Evolutionary conservation across 2,797 vertebrate genomes (phyloP).

Genomic region (Manis pentadactyla): DNA sequence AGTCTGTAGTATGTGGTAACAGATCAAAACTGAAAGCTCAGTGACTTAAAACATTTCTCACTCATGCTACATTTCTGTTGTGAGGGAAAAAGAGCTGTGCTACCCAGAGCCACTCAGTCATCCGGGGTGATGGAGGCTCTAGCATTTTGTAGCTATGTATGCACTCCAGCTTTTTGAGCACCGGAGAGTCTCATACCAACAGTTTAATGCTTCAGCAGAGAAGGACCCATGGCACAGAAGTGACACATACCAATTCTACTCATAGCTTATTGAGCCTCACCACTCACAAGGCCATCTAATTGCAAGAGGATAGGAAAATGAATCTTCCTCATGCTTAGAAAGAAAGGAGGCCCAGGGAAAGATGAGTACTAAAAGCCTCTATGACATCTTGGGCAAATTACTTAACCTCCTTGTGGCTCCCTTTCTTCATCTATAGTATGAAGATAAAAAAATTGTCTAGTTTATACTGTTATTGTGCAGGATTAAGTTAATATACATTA

Average conservation of each 20-base stretch:
- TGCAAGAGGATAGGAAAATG: neutral
- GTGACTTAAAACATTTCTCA: neutral
- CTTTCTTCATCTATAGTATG: neutral
- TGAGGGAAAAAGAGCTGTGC: neutral
- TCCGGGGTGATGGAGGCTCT: neutral
- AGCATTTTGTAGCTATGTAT: neutral
- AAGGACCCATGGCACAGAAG: neutral
- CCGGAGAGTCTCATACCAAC: neutral
- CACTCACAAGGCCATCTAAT: neutral
- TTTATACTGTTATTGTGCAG: neutral
- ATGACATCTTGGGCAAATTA: neutral
- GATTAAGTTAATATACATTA: neutral
- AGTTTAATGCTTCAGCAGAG: neutral
- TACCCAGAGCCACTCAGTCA: neutral
- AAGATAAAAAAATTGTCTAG: neutral
- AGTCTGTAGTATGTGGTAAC: neutral
- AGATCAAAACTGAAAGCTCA: conserved; percentile 4
- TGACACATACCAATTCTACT: neutral
- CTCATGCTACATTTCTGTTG: neutral
- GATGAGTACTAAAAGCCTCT: neutral
- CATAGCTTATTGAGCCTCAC: neutral
- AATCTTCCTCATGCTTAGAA: neutral
- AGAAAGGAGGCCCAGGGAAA: neutral
- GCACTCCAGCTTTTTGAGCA: neutral
- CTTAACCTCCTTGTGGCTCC: neutral